Evolutionary conservation across 2,113 vertebrate species (phyloP), one percentile per base, ranked within the genome.

Genomic region (Herpailurus yagouaroundi): DNA sequence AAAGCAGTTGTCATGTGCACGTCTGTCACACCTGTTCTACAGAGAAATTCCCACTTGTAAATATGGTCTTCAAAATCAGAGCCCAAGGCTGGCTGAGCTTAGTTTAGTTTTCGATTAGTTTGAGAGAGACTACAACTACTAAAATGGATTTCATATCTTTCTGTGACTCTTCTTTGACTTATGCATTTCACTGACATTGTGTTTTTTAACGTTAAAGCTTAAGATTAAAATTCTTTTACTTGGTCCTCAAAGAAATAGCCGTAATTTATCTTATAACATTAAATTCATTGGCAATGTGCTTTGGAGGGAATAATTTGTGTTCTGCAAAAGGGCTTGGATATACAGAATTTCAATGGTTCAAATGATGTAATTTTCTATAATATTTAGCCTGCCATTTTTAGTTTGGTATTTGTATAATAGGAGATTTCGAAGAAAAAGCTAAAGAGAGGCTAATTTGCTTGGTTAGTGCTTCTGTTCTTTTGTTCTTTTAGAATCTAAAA

Each of bases 401-500:
- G 97, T 95, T 89, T 82, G 93, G 94, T 95, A 50, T 76, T 97
- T 50, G 38, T 87, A 98, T 96, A 64, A 97, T 97, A 96, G 98
- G 76, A 98, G 98, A 76, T 91, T 95, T 96, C 92, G 89, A 97
- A 96, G 96, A 96, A 73, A 94, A 97, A 94, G 87, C 96, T 83
- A 96, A 92, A 98, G 97, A 94, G 93, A 97, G 88, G 84, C 97
- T 95, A 98, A 95, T 98, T 97, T 97, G 92, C 91, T 77, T 95
- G 85, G 82, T 98, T 98, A 94, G 89, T 90, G 92, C 92, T 98
- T 98, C 96, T 96, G 95, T 97, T 95, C 95, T 97, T 98, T 98
- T 98, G 97, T 98, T 97, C 96, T 98, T 96, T 94, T 38, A 90
- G 86, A 96, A 93, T 98, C 97, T 97, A 98, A 98, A 98, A 98